Percentiles rank a stretch among this genome's conserved stretches.
Evolutionary conservation across 2,113 vertebrate genomes (phyloP).

Genomic region (Phoxinus phoxinus): DNA sequence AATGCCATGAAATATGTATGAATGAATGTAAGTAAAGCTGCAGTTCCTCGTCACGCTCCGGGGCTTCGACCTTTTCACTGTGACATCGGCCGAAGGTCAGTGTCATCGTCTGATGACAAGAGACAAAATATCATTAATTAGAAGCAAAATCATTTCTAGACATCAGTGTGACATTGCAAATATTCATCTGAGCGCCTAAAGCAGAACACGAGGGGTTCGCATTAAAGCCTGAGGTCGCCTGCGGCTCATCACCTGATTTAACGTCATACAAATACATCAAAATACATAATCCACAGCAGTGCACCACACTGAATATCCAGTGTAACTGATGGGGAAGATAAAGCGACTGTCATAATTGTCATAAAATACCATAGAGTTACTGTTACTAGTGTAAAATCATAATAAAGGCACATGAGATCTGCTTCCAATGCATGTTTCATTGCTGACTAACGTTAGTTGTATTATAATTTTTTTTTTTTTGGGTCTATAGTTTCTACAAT

Average conservation of each 20-base stretch:
- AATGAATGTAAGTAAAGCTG: not conserved
- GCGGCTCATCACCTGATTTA: not conserved
- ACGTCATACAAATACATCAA: not conserved
- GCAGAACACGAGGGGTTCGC: not conserved
- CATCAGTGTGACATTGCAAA: not conserved
- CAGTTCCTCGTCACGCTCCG: slow-evolving; percentile 51
- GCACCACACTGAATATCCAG: not conserved
- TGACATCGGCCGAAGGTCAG: slow-evolving; percentile 76
- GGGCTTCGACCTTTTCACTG: slow-evolving; percentile 77
- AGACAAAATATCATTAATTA: slow-evolving; percentile 75
- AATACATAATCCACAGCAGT: too few relatives aligned
- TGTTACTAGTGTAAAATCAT: not conserved
- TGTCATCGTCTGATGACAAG: slow-evolving; percentile 69
- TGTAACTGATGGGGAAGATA: too few relatives aligned
- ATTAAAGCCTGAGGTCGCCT: not conserved
- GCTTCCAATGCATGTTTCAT: not conserved
- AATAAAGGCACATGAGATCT: not conserved
- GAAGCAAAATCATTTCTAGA: slow-evolving; percentile 9
- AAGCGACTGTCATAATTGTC: too few relatives aligned
- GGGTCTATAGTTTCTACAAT: too few relatives aligned
- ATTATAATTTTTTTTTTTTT: too few relatives aligned
- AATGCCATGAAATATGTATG: slow-evolving; percentile 1
- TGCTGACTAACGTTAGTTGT: too few relatives aligned
- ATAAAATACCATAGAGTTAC: not conserved
- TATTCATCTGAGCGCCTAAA: not conserved